Percentiles rank a stretch among this genome's conserved stretches.
These are phyloP conservation scores for Drosophila tristis DNA, from an alignment of 1,140 invertebrate species.

Conservation along the genomic window DNA sequence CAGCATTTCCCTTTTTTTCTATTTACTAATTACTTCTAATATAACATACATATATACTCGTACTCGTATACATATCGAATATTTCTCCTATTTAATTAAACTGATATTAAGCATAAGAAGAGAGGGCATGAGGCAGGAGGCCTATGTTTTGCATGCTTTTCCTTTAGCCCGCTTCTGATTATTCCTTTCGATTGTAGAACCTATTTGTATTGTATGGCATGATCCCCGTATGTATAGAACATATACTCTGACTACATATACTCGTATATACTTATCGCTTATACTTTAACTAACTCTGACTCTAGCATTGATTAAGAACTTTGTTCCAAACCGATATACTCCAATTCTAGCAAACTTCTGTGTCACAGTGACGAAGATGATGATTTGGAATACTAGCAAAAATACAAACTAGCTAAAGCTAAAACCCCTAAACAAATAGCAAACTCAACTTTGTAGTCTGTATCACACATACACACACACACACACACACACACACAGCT, in stretches of 20 bases:
- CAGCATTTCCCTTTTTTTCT: constrained; percentile 8
- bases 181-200: constrained; percentile 26
- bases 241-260: neutral
- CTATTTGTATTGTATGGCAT: constrained; percentile 19
- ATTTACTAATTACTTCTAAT: constrained; percentile 1
- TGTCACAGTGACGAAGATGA: constrained; percentile 84
- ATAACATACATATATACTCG: neutral
- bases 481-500: constrained; percentile 52
- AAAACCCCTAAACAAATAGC: constrained; percentile 50
- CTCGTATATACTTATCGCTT: constrained; percentile 32
- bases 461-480: constrained; percentile 44
- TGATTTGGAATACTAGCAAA: constrained; percentile 84
- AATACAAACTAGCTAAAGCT: constrained; percentile 66
- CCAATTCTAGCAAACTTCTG: constrained; percentile 84
- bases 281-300: constrained; percentile 10
- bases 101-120: constrained; percentile 32
- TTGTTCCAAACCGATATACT: constrained; percentile 51
- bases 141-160: constrained; percentile 36
- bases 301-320: constrained; percentile 56
- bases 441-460: constrained; percentile 73
- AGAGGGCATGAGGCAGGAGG: too few relatives aligned
- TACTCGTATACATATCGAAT: constrained; percentile 30
- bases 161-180: constrained; percentile 4
- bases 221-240: constrained; percentile 30
- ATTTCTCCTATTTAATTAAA: constrained; percentile 14